A percentile compares a stretch with the other conserved stretches of the same genome.
These are phyloP conservation scores for Peromyscus aztecus DNA, from an alignment of 2,797 vertebrate genomes.

Conservation along the genomic window DNA sequence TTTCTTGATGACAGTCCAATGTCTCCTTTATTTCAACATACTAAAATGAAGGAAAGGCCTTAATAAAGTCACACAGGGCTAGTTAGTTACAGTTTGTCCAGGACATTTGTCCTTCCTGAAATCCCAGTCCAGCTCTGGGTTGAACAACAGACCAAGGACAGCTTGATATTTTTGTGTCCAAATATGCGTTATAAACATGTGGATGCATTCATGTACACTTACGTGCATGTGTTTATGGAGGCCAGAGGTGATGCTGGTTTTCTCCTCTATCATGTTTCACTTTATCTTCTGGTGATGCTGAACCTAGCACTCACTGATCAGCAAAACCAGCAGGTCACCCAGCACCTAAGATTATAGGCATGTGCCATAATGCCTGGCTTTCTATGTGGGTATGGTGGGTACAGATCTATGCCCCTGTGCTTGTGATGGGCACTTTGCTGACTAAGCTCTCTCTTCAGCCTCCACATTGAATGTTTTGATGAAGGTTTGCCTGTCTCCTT, in stretches of 20 bases:
- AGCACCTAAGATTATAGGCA: neutral
- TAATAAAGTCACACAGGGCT: neutral
- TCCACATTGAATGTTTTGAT: neutral
- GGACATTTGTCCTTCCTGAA: neutral
- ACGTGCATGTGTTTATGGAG: neutral
- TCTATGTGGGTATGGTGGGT: neutral
- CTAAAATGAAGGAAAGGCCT: slow-evolving; percentile 50
- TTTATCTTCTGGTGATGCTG: neutral
- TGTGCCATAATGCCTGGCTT: neutral
- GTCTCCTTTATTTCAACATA: slow-evolving; percentile 9
- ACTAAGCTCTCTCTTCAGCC: neutral
- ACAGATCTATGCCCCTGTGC: neutral
- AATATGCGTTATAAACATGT: neutral
- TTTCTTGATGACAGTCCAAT: slow-evolving; percentile 48
- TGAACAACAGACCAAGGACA: slow-evolving; percentile 11
- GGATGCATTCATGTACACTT: neutral
- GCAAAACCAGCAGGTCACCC: neutral
- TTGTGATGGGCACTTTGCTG: neutral
- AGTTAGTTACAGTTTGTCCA: neutral
- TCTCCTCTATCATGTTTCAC: neutral
- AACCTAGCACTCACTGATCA: neutral
- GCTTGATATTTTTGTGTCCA: neutral
- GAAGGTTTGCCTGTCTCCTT: neutral
- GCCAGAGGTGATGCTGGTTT: neutral
- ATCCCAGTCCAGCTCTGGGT: neutral